Evolutionary conservation across 2,888 invertebrate species (phyloP).

Genomic region (Eristalis pertinax): DNA sequence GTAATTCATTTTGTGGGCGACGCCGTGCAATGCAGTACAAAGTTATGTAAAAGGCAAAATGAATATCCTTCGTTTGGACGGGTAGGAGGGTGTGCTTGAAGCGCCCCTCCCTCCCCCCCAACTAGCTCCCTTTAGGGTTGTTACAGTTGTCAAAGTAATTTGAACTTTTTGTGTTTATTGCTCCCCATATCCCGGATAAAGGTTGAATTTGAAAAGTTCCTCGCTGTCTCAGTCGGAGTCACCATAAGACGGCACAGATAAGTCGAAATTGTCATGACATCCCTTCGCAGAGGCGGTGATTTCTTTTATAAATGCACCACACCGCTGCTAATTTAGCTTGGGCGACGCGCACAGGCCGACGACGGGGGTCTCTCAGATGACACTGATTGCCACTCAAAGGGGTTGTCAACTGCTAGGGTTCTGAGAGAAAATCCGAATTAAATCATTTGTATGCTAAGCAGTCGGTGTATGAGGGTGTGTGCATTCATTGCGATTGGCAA

Average conservation of each 20-base stretch:
- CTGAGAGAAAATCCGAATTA: slow-evolving; percentile 72
- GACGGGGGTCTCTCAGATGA: not conserved
- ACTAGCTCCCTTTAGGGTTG: not conserved
- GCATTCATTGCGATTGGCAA: slow-evolving; percentile 69
- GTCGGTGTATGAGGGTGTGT: slow-evolving; percentile 50
- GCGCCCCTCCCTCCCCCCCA: not conserved
- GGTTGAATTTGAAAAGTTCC: slow-evolving; percentile 26
- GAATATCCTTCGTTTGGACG: not conserved
- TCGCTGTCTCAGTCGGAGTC: not conserved
- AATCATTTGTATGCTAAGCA: slow-evolving; percentile 76
- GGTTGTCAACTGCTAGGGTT: slow-evolving; percentile 15
- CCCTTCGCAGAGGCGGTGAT: slow-evolving; percentile 2
- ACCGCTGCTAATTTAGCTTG: slow-evolving; percentile 51
- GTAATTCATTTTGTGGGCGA: slow-evolving; percentile 24
- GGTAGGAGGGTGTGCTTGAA: not conserved
- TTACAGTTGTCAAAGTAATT: slow-evolving; percentile 30
- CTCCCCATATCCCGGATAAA: slow-evolving; percentile 10
- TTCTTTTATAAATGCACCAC: slow-evolving; percentile 49
- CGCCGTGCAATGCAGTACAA: not conserved
- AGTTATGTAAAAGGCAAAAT: not conserved
- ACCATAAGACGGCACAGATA: not conserved
- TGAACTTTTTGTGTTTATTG: slow-evolving; percentile 14
- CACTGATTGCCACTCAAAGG: slow-evolving; percentile 22
- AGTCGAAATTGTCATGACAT: not conserved
- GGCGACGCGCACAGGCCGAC: not conserved